Base-by-base conservation (phyloP, 1,140 invertebrate species). In the Ceratosolen solmsi region DNA sequence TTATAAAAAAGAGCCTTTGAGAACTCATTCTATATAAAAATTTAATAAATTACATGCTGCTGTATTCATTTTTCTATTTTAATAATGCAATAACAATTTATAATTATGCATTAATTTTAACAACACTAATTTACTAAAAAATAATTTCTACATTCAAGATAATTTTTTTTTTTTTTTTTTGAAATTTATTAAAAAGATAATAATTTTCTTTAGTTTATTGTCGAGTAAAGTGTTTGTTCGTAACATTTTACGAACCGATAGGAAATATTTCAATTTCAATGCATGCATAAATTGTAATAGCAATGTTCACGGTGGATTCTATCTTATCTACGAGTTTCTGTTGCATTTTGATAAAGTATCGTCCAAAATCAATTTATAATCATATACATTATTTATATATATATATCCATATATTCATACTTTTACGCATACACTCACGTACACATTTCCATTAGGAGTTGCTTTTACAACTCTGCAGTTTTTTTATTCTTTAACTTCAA, bases 221-320 rank as follows among this genome's bases (percentile, higher is more conserved):
- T 80, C 79, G 79, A 80, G 65, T 80, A 75, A 80, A 80, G 38
- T 63, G 27, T 74, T 51, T 4, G 41, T 74, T 73, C 27, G 46
- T 65, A 56, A 79, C 13, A 71, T 41, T 1, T 71, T 56, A 25
- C 30, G 11, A 79, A 79, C 7, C 46, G n/a, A 71, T 73, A 60
- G 68, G 70, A 79, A 79, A 79, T 63, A 33, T 63, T 54, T 79
- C 51, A 60, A 20, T 58, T 63, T 73, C 38, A 13, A 60, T 25
- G 58, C 36, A 5, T 60, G 5, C 51, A 33, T 27, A 9, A 27
- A 60, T 60, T 33, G 22, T 27, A 70, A 38, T 54, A 68, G 1
- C 25, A 65, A 25, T 68, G 11, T 33, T 36, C 46, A 13, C 8
- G 22, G 63, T 36, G 27, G 38, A 46, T 9, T 56, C 27, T 36